Base-by-base conservation (phyloP, 2,113 vertebrate genomes). In the Macrotis lagotis region DNA sequence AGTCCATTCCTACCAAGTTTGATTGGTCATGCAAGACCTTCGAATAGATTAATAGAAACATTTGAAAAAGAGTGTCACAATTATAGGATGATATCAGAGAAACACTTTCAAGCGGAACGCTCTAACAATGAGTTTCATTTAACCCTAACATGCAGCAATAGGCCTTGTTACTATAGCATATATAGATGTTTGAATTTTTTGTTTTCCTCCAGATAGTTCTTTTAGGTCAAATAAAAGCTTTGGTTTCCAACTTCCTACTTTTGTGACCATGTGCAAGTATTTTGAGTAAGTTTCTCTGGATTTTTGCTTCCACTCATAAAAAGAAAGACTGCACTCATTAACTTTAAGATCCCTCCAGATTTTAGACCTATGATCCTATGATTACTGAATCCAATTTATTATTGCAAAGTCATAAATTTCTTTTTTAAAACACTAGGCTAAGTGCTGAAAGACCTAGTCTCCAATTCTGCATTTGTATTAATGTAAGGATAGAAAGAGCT, bases 371-470 rank as follows among this genome's bases (percentile, higher is more conserved):
- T 66, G 59, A 37, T 66, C 11, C 12, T 6, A 37, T 37, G 31
- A 37, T 66, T 37, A 66, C 59, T 66, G 59, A 66, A 66, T 66
- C 31, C 12, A 4, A 37, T 88, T 8, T 91, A 93, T 66, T 8
- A 4, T 31, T 90, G 88, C 53, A 93, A 92, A 96, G 89, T 92
- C 94, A 95, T 90, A 92, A 55, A 90, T 91, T 66, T 48, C 89
- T 24, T 44, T 89, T 96, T 31, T 90, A 44, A 50, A 92, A 53
- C 25, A 37, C 11, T 66, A 94, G 50, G 31, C 89, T 10, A 48
- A 12, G 66, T 5, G 93, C 53, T 91, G 66, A 74, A 94, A 92
- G 66, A 28, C 90, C 91, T 55, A 49, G 16, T 89, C 90, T 88
- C 5, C 44, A 89, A 8, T 9, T 26, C 48, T 24, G 14, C 51